A percentile compares a stretch with the other conserved stretches of the same genome.
Evolutionary conservation across 2,797 vertebrate species (phyloP).

Genomic region (Natrix natrix): DNA sequence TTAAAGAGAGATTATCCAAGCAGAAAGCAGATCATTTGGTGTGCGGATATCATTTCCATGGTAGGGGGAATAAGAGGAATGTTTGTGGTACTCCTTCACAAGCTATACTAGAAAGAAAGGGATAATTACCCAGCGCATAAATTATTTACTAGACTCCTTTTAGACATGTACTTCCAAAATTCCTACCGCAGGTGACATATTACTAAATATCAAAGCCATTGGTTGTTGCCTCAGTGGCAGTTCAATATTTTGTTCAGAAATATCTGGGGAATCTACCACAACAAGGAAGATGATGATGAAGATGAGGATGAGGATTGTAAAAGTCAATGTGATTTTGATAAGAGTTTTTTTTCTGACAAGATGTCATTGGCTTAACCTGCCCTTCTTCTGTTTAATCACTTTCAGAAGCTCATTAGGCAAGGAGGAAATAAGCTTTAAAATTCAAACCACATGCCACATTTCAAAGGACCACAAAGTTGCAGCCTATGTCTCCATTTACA

Average conservation of each 20-base stretch:
- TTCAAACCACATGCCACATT: slow-evolving; percentile 63
- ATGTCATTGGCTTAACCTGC: slow-evolving; percentile 55
- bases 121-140: not conserved
- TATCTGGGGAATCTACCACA: slow-evolving; percentile 29
- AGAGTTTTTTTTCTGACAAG: slow-evolving; percentile 63
- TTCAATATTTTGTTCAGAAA: slow-evolving; percentile 42
- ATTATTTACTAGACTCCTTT: not conserved
- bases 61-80: not conserved
- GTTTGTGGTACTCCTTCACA: slow-evolving; percentile 7
- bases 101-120: not conserved
- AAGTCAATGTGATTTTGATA: slow-evolving; percentile 16
- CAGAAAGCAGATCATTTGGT: not conserved
- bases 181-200: not conserved
- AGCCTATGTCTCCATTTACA: slow-evolving; percentile 39
- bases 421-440: slow-evolving; percentile 67
- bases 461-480: slow-evolving; percentile 45
- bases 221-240: not conserved
- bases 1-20: slow-evolving; percentile 17
- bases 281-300: not conserved
- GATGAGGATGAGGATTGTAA: too few species aligned
- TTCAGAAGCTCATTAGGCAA: slow-evolving; percentile 63
- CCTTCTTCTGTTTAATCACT: slow-evolving; percentile 65
- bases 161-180: slow-evolving; percentile 21
- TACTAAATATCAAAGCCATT: slow-evolving; percentile 23
- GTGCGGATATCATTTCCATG: not conserved